Conservation (phyloP, 1,140 invertebrate species). For the Heliconius eleuchia region DNA sequence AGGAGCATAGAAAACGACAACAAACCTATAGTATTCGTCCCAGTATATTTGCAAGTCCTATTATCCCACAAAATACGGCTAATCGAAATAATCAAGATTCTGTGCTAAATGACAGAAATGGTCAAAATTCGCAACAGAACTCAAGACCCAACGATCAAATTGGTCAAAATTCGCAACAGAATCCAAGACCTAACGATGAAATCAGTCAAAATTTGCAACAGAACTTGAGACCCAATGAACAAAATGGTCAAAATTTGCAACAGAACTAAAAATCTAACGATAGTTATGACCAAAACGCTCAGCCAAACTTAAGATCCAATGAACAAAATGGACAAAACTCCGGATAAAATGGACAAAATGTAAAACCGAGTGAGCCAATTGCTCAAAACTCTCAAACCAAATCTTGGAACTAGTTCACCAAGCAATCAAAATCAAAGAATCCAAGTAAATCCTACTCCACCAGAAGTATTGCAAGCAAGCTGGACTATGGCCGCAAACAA, state of each 20-base stretch:
- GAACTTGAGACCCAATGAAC: neutral
- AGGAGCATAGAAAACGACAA: constrained; percentile 47
- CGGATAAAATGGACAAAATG: neutral
- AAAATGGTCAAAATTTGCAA: neutral
- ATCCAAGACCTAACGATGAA: neutral
- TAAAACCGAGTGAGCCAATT: neutral
- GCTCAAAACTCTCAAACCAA: neutral
- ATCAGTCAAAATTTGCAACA: neutral
- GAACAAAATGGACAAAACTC: neutral
- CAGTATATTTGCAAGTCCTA: constrained; percentile 36
- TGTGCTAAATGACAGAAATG: neutral
- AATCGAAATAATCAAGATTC: constrained; percentile 2
- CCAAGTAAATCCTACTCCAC: neutral
- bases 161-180: neutral
- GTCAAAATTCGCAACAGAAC: neutral
- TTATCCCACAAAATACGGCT: neutral
- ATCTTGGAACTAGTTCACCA: neutral
- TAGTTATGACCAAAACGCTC: neutral
- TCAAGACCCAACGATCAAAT: neutral
- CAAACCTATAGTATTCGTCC: constrained; percentile 50
- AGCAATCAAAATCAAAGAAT: neutral
- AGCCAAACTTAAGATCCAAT: neutral
- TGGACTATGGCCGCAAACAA: neutral
- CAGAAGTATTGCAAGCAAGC: neutral
- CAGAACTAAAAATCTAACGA: neutral